Evolutionary conservation across 2,888 invertebrate species (phyloP), one percentile per base, ranked within the genome.

Genomic region (Pollenia amentaria): DNA sequence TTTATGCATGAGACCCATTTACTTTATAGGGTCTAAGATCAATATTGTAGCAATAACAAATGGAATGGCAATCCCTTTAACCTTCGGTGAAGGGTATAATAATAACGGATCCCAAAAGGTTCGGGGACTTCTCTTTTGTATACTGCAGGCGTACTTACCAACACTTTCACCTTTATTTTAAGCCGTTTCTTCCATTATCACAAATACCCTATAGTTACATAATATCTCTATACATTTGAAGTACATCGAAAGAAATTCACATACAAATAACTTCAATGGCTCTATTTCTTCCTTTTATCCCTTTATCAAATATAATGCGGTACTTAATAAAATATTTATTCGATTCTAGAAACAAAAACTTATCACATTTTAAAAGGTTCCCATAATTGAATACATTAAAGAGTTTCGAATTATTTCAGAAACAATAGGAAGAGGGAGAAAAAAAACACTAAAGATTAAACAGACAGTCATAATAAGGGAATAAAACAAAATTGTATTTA

Each of bases 391-490:
- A 75, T 51, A 10, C 21, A 12, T 3, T 38, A 18, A 29, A 40
- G 10, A 64, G 11, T 38, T 21, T 21, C 29, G 44, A 75, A 44
- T 53, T 65, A 67, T 51, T 73, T 11, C 11, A 2, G 42, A 18
- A 44, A 69, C 53, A 69, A 82, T 76, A 9, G 18, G n/a, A n/a
- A 46, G 11, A 14, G 9, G 9, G 11, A 21, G 8, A 57, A n/a
- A 51, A 62, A 29, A 48, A 86, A 83, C 78, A 86, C 78, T 70
- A 86, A 83, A 79, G 86, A 86, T 86, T 86, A 83, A 78, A 75
- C 78, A 82, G 53, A 64, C 73, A 75, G 64, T 70, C 78, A 78
- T 67, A 73, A 73, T 79, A 78, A 67, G 29, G 18, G 72, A 65
- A 81, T 38, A 16, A 75, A 62, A 62, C 82, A 46, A 82, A 69